phyloP scores from a whole-genome alignment of 2,888 invertebrate genomes.

The Hyposoter dolosus region DNA sequence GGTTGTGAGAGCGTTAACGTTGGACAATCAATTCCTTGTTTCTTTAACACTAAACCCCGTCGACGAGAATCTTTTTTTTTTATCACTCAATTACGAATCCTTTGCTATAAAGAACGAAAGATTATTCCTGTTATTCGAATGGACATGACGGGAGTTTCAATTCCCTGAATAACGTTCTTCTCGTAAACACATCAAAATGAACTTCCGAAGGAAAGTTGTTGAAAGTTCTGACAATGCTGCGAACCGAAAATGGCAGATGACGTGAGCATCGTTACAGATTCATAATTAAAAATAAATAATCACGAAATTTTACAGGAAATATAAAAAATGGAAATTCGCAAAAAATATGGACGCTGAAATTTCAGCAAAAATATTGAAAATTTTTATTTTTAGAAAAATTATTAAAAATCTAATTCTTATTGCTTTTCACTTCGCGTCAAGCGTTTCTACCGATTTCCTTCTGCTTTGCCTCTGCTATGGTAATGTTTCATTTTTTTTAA shows the following conservation, averaged over 20 bases:
- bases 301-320: no score
- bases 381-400: not conserved
- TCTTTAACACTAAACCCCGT: not conserved
- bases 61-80: constrained; percentile 3
- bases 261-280: not conserved
- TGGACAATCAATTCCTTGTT: constrained; percentile 60
- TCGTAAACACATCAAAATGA: not conserved
- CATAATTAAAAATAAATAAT: not conserved
- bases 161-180: not conserved
- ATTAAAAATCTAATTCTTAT: constrained; percentile 56
- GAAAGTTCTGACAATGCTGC: not conserved
- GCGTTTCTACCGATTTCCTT: constrained; percentile 36
- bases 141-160: not conserved
- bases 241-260: not conserved
- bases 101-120: not conserved
- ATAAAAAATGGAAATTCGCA: no score
- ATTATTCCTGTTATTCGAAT: not conserved
- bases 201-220: not conserved
- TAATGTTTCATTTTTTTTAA: not conserved
- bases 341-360: no score
- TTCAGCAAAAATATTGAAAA: no score
- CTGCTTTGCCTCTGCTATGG: constrained; percentile 24
- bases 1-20: constrained; percentile 34
- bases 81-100: not conserved
- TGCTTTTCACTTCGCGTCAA: constrained; percentile 60